Percentiles rank a stretch among this genome's conserved stretches.
Evolutionary conservation across 2,797 vertebrate genomes (phyloP).

Genomic region (Silurus aristotelis): DNA sequence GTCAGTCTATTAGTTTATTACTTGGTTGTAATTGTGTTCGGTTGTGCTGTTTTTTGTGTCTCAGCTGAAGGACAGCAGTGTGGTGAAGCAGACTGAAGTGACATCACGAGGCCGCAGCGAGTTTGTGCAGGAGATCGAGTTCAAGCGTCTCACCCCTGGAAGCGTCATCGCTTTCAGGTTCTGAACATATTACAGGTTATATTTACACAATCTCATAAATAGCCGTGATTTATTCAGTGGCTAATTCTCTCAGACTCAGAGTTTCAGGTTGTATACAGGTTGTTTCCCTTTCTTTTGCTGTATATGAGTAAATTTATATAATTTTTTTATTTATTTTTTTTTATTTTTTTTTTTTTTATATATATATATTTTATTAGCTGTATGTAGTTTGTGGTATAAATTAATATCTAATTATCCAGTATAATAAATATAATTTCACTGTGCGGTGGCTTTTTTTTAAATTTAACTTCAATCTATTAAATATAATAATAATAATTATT

Average conservation of each 20-base stretch:
- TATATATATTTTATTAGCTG: not conserved
- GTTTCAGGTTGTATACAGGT: not conserved
- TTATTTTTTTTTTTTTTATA: not conserved
- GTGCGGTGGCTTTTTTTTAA: no score
- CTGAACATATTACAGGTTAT: not conserved
- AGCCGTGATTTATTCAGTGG: not conserved
- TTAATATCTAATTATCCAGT: not conserved
- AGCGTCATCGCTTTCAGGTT: slow-evolving; percentile 94
- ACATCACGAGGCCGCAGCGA: slow-evolving; percentile 87
- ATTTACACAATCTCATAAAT: not conserved
- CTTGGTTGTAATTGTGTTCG: slow-evolving; percentile 4
- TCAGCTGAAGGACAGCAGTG: slow-evolving; percentile 84
- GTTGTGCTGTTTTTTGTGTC: not conserved
- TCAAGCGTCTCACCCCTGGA: slow-evolving; percentile 90
- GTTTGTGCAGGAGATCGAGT: slow-evolving; percentile 93
- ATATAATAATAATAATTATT: not conserved
- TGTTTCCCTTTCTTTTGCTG: not conserved
- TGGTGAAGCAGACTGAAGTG: slow-evolving; percentile 85
- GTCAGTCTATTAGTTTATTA: slow-evolving; percentile 6
- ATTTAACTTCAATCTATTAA: no score
- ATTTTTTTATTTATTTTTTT: not conserved
- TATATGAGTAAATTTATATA: not conserved
- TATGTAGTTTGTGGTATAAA: not conserved
- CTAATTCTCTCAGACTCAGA: not conserved
- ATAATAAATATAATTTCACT: not conserved